These are phyloP conservation scores for Platorchestia sp. DNA, from an alignment of 1,140 invertebrate genomes.

Conservation along the genomic window DNA sequence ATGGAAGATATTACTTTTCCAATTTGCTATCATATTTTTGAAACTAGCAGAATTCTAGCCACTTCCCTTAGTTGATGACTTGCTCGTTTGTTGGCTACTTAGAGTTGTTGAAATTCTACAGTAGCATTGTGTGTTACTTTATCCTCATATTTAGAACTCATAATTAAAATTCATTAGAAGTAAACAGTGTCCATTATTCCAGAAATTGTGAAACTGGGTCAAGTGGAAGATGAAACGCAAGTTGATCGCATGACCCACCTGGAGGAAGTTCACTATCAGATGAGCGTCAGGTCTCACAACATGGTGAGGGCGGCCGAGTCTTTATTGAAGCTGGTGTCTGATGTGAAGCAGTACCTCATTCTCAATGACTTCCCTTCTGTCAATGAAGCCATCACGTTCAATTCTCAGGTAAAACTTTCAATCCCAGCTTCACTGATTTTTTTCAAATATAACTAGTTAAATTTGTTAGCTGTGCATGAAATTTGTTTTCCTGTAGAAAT, in stretches of 20 bases:
- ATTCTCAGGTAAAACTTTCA: slow-evolving; percentile 81
- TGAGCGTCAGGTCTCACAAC: slow-evolving; percentile 95
- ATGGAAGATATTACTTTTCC: neutral
- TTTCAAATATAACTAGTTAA: neutral
- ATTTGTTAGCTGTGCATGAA: neutral
- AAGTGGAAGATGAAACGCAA: slow-evolving; percentile 93
- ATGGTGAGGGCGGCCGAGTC: slow-evolving; percentile 95
- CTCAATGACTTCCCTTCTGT: slow-evolving; percentile 97
- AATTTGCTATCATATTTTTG: neutral
- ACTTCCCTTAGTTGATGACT: neutral
- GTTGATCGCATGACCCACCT: slow-evolving; percentile 89
- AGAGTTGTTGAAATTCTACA: too few relatives aligned
- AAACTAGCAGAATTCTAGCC: neutral
- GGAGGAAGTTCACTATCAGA: slow-evolving; percentile 96
- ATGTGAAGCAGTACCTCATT: slow-evolving; percentile 96
- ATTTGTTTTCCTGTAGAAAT: too few relatives aligned
- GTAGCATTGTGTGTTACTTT: too few relatives aligned
- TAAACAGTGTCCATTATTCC: slow-evolving; percentile 61
- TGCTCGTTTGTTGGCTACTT: too few relatives aligned
- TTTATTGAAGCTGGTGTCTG: slow-evolving; percentile 94
- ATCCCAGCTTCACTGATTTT: slow-evolving; percentile 78
- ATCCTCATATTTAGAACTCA: too few relatives aligned
- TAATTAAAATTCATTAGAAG: neutral
- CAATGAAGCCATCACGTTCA: slow-evolving; percentile 93
- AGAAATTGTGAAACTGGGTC: slow-evolving; percentile 94